Base-by-base conservation (phyloP, 2,113 vertebrate species). In the Anhinga rufa region DNA sequence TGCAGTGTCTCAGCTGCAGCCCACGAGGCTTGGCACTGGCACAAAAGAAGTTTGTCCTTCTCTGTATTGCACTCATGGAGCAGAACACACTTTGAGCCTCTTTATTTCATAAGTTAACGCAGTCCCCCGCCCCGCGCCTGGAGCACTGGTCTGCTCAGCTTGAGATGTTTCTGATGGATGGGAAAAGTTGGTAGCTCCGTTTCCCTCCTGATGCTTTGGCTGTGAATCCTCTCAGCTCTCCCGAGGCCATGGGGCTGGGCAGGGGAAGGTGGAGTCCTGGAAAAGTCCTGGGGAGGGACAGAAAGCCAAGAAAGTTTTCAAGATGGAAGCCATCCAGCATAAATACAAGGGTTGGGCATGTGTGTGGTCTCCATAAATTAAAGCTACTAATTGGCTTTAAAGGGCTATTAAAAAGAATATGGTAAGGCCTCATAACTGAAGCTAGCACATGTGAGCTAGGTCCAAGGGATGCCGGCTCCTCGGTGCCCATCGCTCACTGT, bases 341-440 rank as follows among this genome's bases (percentile, higher is more conserved):
- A 79, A 95, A 90, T 71, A 55, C 24, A 83, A 83, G 74, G 7
- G 1, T 29, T 74, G 86, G 74, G 77, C 87, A 69, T 66, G 91
- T 95, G 93, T 95, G 95, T 96, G 95, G 83, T 95, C 92, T 93
- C 76, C 84, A 88, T 49, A 80, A 91, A 86, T 66, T 38, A 86
- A 94, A 77, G 64, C 57, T 90, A 17, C 75, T 94, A 94, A 94
- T 82, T 95, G 61, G 52, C 86, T 83, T 88, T 62, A 49, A 90
- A 81, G 22, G 38, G 32, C 42, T 12, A 2, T 92, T 81, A 58
- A 25, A 83, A 89, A 69, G 26, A 88, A 57, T 61, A 71, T 22
- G 36, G 29, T 14, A 62, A 60, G 57, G 76, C 52, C 88, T 52
- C 48, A 34, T 11, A 86, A 42, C 22, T 9, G 7, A 61, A 83